Base-by-base conservation (phyloP, 2,888 invertebrate species). In the Drosophila maculinotata region DNA sequence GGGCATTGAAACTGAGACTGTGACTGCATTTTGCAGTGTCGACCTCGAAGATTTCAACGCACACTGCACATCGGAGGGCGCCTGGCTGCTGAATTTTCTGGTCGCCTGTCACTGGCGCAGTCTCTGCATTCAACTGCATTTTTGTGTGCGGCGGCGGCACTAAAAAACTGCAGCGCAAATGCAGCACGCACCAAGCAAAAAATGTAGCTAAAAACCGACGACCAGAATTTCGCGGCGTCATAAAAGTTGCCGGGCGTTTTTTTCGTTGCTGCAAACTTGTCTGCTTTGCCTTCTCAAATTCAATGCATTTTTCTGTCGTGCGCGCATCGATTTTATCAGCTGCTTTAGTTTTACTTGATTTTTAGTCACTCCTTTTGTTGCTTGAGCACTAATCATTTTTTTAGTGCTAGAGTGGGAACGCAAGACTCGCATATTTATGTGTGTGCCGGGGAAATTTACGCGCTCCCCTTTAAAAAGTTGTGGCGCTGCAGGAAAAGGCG, bases 61-160 rank as follows among this genome's bases (percentile, higher is more conserved):
- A n/a, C 25, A 66, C 59, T 71, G 76, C 76, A 58, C 28, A 57
- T 63, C 14, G 33, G 35, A 31, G 58, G 33, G 39, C 59, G 33
- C n/a, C 63, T 17, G 23, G 33, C 63, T 59, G 66, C 33, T 62
- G 52, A 38, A 4, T 33, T 67, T 85, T 54, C 87, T 87, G 89
- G 33, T 68, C 80, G 76, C 87, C 87, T 88, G 84, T 76, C 73
- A 53, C n/a, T 23, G 67, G 42, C 87, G 83, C 88, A 86, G 69
- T 76, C 75, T 73, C 69, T 76, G 85, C 88, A 88, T 79, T 83
- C 76, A 51, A 69, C 87, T 84, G 84, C 84, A 84, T 83, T 84
- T 88, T 86, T 83, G 63, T 85, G 64, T 60, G 81, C 62, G 44
- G 60, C 69, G 35, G 63, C 28, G 49, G 28, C 56, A 23, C 9